A percentile compares a stretch with the other conserved stretches of the same genome.
Conservation (phyloP, 2,797 vertebrate genomes). For the Clarias fuscus region DNA sequence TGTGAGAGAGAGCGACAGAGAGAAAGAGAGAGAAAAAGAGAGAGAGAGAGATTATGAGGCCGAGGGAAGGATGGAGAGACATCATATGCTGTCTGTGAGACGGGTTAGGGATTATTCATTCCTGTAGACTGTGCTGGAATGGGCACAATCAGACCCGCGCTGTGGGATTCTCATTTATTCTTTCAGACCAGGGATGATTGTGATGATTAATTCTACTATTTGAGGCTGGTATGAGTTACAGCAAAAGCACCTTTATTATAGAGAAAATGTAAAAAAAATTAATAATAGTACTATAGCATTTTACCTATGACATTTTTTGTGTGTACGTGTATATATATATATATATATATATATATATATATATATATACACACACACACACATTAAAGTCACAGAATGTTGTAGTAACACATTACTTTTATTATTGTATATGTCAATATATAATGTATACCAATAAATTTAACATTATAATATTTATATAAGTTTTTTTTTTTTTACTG, state of each 20-base stretch:
- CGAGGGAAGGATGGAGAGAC: conserved; percentile 52
- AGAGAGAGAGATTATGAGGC: conserved; percentile 35
- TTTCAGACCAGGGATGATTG: not conserved
- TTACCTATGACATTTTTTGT: not conserved
- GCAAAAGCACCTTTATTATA: not conserved
- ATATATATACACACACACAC: no score
- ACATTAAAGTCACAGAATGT: no score
- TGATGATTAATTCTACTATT: not conserved
- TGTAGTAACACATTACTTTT: no score
- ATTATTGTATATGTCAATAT: no score
- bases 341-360: no score
- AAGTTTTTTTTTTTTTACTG: no score
- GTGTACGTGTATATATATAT: not conserved
- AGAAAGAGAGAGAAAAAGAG: not conserved
- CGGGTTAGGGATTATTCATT: conserved; percentile 7
- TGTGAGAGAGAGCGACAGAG: not conserved
- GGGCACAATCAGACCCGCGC: not conserved
- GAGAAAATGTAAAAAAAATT: not conserved
- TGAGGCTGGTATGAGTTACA: not conserved
- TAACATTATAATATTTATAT: no score
- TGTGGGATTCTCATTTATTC: not conserved
- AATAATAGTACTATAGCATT: not conserved
- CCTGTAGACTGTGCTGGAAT: conserved; percentile 11
- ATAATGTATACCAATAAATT: no score
- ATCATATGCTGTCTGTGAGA: conserved; percentile 1